phyloP scores from a whole-genome alignment of 1,140 invertebrate species.

The Bombus superbus region DNA sequence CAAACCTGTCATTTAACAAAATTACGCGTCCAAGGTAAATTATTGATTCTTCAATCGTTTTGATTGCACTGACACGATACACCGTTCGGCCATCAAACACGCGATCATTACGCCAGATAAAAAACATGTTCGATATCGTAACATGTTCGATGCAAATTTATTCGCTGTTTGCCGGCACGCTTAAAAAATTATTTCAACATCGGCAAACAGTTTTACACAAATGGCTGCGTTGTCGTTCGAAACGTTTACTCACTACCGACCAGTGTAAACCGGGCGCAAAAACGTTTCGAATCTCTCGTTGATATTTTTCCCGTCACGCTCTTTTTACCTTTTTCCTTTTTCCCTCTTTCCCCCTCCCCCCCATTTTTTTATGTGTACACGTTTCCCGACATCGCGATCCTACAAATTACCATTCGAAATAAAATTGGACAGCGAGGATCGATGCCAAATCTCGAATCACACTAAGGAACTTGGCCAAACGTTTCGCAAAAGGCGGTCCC shows the following conservation, averaged over 20 bases:
- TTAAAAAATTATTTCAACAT: constrained; percentile 48
- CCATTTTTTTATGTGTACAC: not conserved
- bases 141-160: constrained; percentile 42
- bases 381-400: too few species aligned
- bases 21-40: constrained; percentile 36
- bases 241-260: constrained; percentile 24
- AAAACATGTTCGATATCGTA: constrained; percentile 31
- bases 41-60: constrained; percentile 39
- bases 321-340: not conserved
- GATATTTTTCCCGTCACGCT: not conserved
- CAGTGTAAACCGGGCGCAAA: not conserved
- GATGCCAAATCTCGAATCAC: constrained; percentile 2
- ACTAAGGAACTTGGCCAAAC: not conserved
- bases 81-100: constrained; percentile 3
- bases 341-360: too few species aligned
- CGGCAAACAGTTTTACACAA: constrained; percentile 25
- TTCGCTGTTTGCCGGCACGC: constrained; percentile 16
- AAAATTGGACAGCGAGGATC: not conserved
- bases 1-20: constrained; percentile 24
- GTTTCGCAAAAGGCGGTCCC: constrained; percentile 52
- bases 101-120: constrained; percentile 47
- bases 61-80: constrained; percentile 38
- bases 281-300: not conserved
- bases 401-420: constrained; percentile 3
- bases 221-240: not conserved